These are phyloP conservation scores for Serilophus lunatus DNA, from an alignment of 2,113 vertebrate species.

Conservation along the genomic window DNA sequence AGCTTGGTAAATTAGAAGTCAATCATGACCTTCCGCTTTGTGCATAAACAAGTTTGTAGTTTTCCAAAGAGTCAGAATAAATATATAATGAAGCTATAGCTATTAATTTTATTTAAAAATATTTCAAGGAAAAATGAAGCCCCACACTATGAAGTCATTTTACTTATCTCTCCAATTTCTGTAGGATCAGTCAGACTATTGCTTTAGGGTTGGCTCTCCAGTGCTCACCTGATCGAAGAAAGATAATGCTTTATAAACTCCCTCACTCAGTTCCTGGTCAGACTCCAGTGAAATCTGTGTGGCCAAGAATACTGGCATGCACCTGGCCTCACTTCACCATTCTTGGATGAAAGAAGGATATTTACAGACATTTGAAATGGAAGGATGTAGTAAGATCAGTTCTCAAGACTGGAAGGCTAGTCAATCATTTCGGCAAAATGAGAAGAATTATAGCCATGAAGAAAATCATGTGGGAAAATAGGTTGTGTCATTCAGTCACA, in stretches of 20 bases:
- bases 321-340: background rate
- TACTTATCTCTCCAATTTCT: background rate
- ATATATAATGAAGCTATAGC: background rate
- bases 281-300: background rate
- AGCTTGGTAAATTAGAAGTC: background rate
- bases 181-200: background rate
- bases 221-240: background rate
- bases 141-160: background rate
- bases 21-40: background rate
- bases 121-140: background rate
- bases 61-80: background rate
- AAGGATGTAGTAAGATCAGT: background rate
- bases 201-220: background rate
- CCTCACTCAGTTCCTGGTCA: background rate
- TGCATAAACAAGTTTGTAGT: background rate
- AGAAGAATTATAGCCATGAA: background rate
- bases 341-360: background rate
- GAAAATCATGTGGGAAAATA: background rate
- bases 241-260: background rate
- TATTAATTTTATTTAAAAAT: background rate
- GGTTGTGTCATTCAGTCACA: background rate
- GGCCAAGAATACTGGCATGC: background rate
- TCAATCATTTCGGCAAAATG: background rate
- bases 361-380: background rate
- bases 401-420: background rate